Base-by-base conservation (phyloP, 2,797 vertebrate species). In the Poliocrania exsul region DNA sequence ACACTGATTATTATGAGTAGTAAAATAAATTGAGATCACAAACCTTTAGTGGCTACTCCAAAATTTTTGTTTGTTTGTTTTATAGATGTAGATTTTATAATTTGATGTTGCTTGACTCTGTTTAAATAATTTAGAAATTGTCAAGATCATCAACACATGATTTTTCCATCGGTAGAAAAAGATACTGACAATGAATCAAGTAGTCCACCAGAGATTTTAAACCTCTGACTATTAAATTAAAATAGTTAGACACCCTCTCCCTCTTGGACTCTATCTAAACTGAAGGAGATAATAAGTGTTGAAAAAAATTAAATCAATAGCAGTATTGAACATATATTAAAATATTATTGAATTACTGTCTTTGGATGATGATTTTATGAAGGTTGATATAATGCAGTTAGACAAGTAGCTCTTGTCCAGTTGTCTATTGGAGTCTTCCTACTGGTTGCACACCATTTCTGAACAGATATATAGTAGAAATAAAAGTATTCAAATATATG, bases 321-420 rank as follows among this genome's bases (percentile, higher is more conserved):
- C 25, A 60, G 6, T 46, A 92, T 62, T 84, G 74, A 94, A 87
- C 37, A 73, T 16, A 70, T 79, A 92, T 66, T 88, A 79, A 88
- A 95, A 92, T 54, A 73, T 21, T 79, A 86, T 56, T 95, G 77
- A 79, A 66, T 88, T 90, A 69, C 73, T 81, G 56, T 64, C 77
- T 82, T 77, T 79, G 29, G 51, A 88, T 91, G 73, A 92, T 86
- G 66, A 14, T 79, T 86, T 69, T 66, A 72, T 42, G 26, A 75
- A 84, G 33, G 24, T 4, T 92, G 47, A 73, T 11, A 72, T 83
- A 56, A 92, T 35, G 29, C 18, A 75, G 16, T 38, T 88, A 37
- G 56, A 84, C 51, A 84, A 72, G 33, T 13, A 81, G 18, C 4
- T 18, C 29, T 72, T 53, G 26, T 60, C 53, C 49, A 81, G 20